phyloP scores from a whole-genome alignment of 2,797 vertebrate genomes.

The Microctenopoma stevenorrisi region DNA sequence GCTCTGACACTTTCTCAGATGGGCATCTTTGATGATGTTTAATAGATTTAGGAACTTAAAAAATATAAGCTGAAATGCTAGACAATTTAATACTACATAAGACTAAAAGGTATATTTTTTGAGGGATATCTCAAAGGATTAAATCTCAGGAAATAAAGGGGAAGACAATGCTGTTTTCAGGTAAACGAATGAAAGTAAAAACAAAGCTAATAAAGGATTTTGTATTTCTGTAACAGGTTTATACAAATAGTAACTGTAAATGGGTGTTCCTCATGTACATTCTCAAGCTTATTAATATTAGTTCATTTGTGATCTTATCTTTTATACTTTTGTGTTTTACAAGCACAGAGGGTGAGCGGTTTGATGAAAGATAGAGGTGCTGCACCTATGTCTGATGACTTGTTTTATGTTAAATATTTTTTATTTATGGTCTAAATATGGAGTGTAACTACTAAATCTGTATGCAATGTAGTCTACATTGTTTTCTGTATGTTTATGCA shows the following conservation, averaged over 20 bases:
- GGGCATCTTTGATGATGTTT: conserved; percentile 74
- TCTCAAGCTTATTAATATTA: conserved; percentile 10
- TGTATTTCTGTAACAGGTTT: conserved; percentile 16
- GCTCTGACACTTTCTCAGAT: conserved; percentile 63
- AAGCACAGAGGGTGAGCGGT: background rate
- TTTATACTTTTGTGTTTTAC: background rate
- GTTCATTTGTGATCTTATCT: conserved; percentile 3
- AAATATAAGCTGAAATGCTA: background rate
- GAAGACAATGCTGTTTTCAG: background rate
- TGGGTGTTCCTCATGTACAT: background rate
- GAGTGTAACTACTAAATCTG: background rate
- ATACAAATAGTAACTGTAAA: conserved; percentile 8
- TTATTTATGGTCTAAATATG: background rate
- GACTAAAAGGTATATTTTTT: background rate
- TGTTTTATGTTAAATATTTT: conserved; percentile 17
- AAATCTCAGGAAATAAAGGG: conserved; percentile 25
- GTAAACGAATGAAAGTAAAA: background rate
- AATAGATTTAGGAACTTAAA: conserved; percentile 11
- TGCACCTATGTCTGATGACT: no score
- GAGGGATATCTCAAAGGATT: background rate
- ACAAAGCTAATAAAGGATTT: conserved; percentile 1
- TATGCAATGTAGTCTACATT: background rate
- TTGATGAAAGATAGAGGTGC: no score
- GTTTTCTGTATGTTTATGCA: background rate
- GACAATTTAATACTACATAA: background rate